phyloP scores from a whole-genome alignment of 2,113 vertebrate genomes.

The Limnothrissa miodon region DNA sequence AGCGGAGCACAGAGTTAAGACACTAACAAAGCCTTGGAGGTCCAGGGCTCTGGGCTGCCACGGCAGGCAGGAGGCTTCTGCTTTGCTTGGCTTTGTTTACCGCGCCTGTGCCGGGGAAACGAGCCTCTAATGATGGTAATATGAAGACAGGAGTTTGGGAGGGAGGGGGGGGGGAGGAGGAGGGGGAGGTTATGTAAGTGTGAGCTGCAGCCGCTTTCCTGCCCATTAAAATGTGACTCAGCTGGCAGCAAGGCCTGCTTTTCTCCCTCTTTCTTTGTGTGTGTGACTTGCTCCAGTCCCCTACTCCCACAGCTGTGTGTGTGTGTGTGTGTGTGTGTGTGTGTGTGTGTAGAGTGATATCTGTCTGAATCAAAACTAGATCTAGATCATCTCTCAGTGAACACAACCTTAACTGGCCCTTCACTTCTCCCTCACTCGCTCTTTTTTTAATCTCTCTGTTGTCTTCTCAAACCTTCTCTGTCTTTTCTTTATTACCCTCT shows the following conservation, averaged over 20 bases:
- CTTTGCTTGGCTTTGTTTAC: slow-evolving; percentile 53
- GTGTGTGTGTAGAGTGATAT: neutral
- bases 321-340: slow-evolving; percentile 29
- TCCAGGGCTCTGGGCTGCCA: neutral
- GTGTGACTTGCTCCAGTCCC: slow-evolving; percentile 25
- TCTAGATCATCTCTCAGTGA: neutral
- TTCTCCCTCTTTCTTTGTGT: slow-evolving; percentile 44
- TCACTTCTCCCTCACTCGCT: neutral
- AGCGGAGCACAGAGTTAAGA: neutral
- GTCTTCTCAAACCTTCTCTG: neutral
- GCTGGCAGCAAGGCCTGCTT: slow-evolving; percentile 55
- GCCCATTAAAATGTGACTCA: slow-evolving; percentile 69
- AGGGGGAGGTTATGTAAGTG: slow-evolving; percentile 69
- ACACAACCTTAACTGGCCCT: neutral
- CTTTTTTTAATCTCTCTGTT: neutral
- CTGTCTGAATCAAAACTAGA: neutral
- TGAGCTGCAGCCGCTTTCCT: slow-evolving; percentile 63
- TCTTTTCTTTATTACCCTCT: neutral
- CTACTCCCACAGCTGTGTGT: too few species aligned
- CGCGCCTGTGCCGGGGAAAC: slow-evolving; percentile 48
- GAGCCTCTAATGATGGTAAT: slow-evolving; percentile 61
- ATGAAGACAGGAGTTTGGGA: slow-evolving; percentile 53
- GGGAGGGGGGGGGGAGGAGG: neutral
- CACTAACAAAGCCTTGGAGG: slow-evolving; percentile 17
- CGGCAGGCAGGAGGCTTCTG: slow-evolving; percentile 18